Base-by-base conservation (phyloP, 2,888 invertebrate genomes). In the Tachystola acroxantha region DNA sequence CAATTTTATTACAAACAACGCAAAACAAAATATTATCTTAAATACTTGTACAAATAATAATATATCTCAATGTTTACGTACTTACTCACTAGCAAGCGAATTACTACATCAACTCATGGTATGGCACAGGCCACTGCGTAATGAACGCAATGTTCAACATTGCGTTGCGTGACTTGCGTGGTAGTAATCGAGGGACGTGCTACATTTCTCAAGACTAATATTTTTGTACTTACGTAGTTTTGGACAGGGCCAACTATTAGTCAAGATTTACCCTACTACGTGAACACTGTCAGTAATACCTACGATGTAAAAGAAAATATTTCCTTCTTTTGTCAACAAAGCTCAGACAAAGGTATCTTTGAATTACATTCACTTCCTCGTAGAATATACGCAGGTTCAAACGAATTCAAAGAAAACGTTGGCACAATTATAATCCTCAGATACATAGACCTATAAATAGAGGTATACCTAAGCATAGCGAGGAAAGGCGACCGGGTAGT, bases 401-500 rank as follows among this genome's bases (percentile, higher is more conserved):
- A 34, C 19, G 16, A 27, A 27, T 27, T 27, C 34, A 34, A 34
- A 16, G 26, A 34, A 20, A 33, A 24, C 10, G 10, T 27, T 16
- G 10, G 10, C 10, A 16, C 16, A 30, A 30, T 16, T 10, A 16
- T 30, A 30, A 30, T 30, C 29, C 16, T 6, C 6, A 12, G 13
- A 6, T 16, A 4, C 16, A 16, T 16, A 16, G 16, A 16, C 16
- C 16, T 16, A 16, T 16, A 6, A 4, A 16, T 16, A 16, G 16
- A 6, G 16, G 6, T 6, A 16, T 16, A 16, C 16, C 3, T 16
- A 4, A 11, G n/a, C 11, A 10, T 27, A 11, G 27, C 27, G 11
- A 11, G 10, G 7, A 27, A 27, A 10, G 14, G 29, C 12, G 12
- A n/a, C 24, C 7, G 28, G 9, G 10, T 20, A 68, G 62, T 63